Evolutionary conservation across 2,797 vertebrate genomes (phyloP).

Genomic region (Ambastaia sidthimunki): DNA sequence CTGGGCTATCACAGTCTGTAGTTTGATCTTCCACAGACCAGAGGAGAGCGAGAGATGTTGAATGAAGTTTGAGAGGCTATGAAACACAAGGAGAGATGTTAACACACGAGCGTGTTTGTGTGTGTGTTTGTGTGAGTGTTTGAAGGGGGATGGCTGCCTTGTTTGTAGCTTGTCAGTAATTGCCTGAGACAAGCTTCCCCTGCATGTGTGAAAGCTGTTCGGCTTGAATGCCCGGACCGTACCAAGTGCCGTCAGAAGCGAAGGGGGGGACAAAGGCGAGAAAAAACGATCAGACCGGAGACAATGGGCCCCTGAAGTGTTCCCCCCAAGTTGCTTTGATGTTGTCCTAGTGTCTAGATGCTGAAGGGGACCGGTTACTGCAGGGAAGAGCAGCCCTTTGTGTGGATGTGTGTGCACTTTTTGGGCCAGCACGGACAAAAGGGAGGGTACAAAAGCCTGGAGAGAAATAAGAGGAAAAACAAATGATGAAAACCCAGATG

Average conservation of each 20-base stretch:
- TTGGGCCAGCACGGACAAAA: constrained; percentile 65
- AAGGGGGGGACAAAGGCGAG: constrained; percentile 79
- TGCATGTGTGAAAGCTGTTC: constrained; percentile 91
- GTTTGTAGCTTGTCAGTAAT: constrained; percentile 93
- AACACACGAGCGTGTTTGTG: constrained; percentile 46
- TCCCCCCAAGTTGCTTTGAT: constrained; percentile 85
- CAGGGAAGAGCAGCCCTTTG: constrained; percentile 75
- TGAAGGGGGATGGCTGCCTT: constrained; percentile 81
- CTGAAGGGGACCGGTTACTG: constrained; percentile 76
- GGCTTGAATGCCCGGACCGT: constrained; percentile 89
- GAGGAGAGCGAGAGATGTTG: constrained; percentile 56
- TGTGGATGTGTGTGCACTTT: constrained; percentile 76
- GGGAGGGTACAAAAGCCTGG: constrained; percentile 66
- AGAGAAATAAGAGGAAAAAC: constrained; percentile 65
- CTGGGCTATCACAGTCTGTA: background rate
- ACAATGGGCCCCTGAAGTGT: constrained; percentile 87
- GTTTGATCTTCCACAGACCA: background rate
- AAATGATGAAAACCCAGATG: constrained; percentile 62
- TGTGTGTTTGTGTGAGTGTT: constrained; percentile 28
- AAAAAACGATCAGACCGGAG: constrained; percentile 79
- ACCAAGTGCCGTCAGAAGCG: constrained; percentile 81
- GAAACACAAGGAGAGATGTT: constrained; percentile 54
- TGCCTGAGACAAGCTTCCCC: constrained; percentile 85
- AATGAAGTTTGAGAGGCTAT: constrained; percentile 61
- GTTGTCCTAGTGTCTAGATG: constrained; percentile 82